Evolutionary conservation across 2,797 vertebrate species (phyloP), one percentile per base, ranked within the genome.

Genomic region (Vespertilio murinus): DNA sequence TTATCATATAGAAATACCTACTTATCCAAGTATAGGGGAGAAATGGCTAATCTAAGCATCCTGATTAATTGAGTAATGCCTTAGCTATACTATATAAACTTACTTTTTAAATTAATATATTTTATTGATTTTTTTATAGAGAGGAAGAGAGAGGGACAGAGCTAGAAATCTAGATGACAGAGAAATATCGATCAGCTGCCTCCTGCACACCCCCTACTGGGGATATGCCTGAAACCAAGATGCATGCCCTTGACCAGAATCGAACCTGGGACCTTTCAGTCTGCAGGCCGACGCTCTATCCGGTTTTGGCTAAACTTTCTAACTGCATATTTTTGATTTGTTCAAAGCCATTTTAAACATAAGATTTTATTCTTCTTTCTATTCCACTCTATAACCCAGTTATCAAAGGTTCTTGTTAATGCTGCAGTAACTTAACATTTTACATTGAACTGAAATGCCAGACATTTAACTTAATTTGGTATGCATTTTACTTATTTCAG

Each of bases 331-430:
- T 42, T 79, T 52, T 49, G 28, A 38, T 28, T 49, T 73, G n/a
- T 81, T 81, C 49, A 94, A 88, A 91, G 33, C 17, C 70, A 52
- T 59, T 94, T 52, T 22, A 87, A 77, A 74, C 16, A 65, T 47
- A 91, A 33, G 20, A 82, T 75, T 91, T 77, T 64, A 35, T 70
- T 75, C 28, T 42, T 35, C 42, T 82, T 88, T 30, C 42, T 18
- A 77, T 70, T 12, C 49, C 3, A 77, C 10, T 20, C 42, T 82
- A 70, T 0, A 82, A 61, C 74, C 61, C 49, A 87, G 47, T 42
- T 67, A 91, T 49, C 28, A 91, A 69, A 87, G 59, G 13, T 52
- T 82, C 81, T 42, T 22, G 11, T 75, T 87, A 88, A 82, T 54
- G 30, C 33, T 91, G 7, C 12, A 77, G 18, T 91, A 91, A 75